Evolutionary conservation across 1,140 invertebrate genomes (phyloP).

Genomic region (Chelonus insularis): DNA sequence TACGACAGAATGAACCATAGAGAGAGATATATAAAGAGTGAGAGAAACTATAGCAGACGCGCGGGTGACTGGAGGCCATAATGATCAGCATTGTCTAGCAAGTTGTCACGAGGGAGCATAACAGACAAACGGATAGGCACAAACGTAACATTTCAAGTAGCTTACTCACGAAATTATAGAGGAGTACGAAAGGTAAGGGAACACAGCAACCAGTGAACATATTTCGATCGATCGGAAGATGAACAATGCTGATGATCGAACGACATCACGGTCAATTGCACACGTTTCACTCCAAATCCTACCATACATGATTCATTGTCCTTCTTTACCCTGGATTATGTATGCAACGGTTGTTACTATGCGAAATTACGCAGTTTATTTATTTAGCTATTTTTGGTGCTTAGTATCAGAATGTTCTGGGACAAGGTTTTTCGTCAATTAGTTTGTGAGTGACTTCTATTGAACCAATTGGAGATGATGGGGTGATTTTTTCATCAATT

Average conservation of each 20-base stretch:
- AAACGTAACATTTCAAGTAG: slow-evolving; percentile 1
- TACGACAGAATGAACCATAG: not conserved
- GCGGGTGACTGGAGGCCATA: not conserved
- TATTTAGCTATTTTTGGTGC: too few species aligned
- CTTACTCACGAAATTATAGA: not conserved
- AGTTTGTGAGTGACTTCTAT: too few species aligned
- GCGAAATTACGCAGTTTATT: too few species aligned
- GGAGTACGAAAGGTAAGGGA: slow-evolving; percentile 9
- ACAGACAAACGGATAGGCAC: slow-evolving; percentile 6
- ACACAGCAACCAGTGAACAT: not conserved
- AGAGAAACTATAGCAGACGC: not conserved
- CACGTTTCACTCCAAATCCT: slow-evolving; percentile 34
- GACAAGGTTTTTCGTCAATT: too few species aligned
- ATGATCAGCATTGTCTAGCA: slow-evolving; percentile 1
- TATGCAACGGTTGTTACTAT: too few species aligned
- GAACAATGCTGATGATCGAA: slow-evolving; percentile 35
- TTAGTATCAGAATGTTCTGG: too few species aligned
- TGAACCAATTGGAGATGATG: too few species aligned
- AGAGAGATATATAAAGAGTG: not conserved
- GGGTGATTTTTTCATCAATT: too few species aligned
- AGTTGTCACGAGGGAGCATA: slow-evolving; percentile 6
- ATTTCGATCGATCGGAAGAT: not conserved
- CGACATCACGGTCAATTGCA: slow-evolving; percentile 36
- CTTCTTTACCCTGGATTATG: too few species aligned
- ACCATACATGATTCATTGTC: slow-evolving; percentile 33